These are phyloP conservation scores for Macquaria australasica DNA, from an alignment of 2,113 vertebrate genomes.

Conservation along the genomic window DNA sequence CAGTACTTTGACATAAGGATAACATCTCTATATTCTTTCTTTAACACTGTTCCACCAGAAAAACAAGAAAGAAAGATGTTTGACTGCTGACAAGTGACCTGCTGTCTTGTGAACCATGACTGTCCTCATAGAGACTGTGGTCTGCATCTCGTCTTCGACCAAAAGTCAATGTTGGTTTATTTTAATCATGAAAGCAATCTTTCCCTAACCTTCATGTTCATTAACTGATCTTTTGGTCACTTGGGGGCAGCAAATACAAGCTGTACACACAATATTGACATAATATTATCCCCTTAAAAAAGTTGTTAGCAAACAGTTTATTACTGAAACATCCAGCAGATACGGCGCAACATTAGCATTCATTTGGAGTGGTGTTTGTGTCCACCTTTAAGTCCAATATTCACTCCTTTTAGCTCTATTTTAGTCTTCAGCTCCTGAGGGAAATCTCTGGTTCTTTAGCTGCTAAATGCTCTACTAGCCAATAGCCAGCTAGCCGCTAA, in stretches of 20 bases:
- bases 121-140: not conserved
- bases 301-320: not conserved
- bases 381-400: not conserved
- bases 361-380: not conserved
- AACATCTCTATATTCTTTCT: not conserved
- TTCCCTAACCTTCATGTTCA: not conserved
- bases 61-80: not conserved
- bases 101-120: constrained; percentile 1
- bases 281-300: not conserved
- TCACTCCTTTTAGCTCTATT: not conserved
- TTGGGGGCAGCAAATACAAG: not conserved
- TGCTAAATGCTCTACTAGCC: not conserved
- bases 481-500: not conserved
- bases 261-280: not conserved
- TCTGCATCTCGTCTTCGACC: not conserved
- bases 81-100: not conserved
- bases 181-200: not conserved
- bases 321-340: not conserved
- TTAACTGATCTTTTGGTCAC: not conserved
- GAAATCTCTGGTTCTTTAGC: not conserved
- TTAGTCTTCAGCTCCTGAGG: not conserved
- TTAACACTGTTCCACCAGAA: not conserved
- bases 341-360: not conserved
- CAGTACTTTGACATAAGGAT: not conserved
- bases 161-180: not conserved